A percentile compares a stretch with the other conserved stretches of the same genome.
Conservation (phyloP, 2,888 invertebrate species). For the Macaria notata region DNA sequence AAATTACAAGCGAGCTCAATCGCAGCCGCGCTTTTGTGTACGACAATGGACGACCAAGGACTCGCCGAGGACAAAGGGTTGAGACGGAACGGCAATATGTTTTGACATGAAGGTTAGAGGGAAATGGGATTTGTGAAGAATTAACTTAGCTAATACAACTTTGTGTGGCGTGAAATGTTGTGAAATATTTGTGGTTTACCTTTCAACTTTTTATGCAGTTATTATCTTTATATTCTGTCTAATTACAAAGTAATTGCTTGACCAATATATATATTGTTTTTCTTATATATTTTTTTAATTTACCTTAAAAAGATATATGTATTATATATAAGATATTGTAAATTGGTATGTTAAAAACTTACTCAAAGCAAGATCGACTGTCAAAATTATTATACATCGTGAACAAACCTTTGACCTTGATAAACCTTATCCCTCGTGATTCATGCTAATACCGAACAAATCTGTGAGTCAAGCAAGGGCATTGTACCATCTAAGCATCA, state of each 20-base stretch:
- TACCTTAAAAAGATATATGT: no score
- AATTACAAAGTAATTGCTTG: no score
- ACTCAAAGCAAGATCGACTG: no score
- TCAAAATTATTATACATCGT: no score
- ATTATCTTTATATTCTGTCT: no score
- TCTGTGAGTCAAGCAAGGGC: slow-evolving; percentile 56
- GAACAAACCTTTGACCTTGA: slow-evolving; percentile 16
- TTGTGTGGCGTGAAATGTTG: no score
- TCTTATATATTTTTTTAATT: no score
- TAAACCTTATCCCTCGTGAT: slow-evolving; percentile 23
- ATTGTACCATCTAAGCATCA: slow-evolving; percentile 75
- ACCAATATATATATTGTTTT: no score
- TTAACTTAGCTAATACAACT: neutral
- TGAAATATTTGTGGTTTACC: no score
- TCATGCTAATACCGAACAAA: slow-evolving; percentile 50
- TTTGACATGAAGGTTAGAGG: slow-evolving; percentile 29
- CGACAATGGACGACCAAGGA: slow-evolving; percentile 77
- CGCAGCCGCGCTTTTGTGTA: slow-evolving; percentile 72
- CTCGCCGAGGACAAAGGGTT: slow-evolving; percentile 73
- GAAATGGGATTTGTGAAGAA: slow-evolving; percentile 7
- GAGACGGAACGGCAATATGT: slow-evolving; percentile 41
- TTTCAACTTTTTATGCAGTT: no score
- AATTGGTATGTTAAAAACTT: no score
- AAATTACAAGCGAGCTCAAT: slow-evolving; percentile 76
- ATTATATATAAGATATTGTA: no score